Conservation (phyloP, 2,797 vertebrate species). For the Sandelia bainsii region DNA sequence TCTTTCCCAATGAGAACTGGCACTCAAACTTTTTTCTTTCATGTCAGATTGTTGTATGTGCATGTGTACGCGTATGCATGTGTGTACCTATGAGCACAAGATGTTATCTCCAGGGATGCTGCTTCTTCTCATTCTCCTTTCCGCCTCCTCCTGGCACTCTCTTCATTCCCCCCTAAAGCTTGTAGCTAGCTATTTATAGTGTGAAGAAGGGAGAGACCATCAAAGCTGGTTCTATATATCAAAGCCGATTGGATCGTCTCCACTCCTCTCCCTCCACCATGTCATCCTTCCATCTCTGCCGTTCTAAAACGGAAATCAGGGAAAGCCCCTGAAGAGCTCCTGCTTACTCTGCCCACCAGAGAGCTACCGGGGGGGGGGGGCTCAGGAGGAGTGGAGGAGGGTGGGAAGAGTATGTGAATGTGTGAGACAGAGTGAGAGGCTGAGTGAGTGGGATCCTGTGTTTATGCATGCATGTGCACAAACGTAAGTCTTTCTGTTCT, state of each 20-base stretch:
- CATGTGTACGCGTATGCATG: conserved; percentile 6
- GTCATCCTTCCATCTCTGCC: conserved; percentile 69
- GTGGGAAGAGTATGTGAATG: conserved; percentile 60
- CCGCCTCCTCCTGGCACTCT: conserved; percentile 66
- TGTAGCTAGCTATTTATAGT: conserved; percentile 80
- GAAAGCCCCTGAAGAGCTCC: conserved; percentile 79
- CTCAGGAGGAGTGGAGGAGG: conserved; percentile 38
- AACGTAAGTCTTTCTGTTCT: conserved; percentile 22
- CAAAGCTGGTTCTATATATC: conserved; percentile 83
- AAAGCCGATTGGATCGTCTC: conserved; percentile 79
- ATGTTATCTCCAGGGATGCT: conserved; percentile 55
- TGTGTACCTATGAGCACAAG: conserved; percentile 37
- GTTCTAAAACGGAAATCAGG: conserved; percentile 77
- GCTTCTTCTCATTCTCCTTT: conserved; percentile 41
- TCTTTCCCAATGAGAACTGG: conserved; percentile 24
- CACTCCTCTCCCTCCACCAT: conserved; percentile 50
- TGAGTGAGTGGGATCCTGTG: conserved; percentile 34
- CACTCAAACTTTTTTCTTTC: conserved; percentile 21
- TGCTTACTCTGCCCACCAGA: conserved; percentile 65
- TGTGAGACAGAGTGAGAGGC: conserved; percentile 45
- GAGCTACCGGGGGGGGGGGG: conserved; percentile 44
- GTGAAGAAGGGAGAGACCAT: conserved; percentile 78
- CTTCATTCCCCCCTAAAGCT: conserved; percentile 64
- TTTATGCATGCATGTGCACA: conserved; percentile 59
- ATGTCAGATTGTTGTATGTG: conserved; percentile 46